Evolutionary conservation across 2,888 invertebrate species (phyloP).

Genomic region (Candidula unifasciata): DNA sequence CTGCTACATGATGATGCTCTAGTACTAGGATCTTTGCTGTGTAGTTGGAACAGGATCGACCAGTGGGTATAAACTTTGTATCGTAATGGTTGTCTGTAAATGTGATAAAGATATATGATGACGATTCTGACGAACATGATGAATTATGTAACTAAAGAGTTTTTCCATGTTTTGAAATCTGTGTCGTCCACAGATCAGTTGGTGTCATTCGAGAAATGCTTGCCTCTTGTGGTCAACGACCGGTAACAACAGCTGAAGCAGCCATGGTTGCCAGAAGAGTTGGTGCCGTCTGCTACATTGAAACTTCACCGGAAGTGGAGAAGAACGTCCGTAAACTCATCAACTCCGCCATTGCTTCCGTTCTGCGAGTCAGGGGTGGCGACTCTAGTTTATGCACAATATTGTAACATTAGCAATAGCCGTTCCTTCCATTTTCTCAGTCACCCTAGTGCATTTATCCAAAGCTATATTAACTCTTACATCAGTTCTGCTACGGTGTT

Average conservation of each 20-base stretch:
- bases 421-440: not conserved
- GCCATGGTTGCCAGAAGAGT: constrained; percentile 59
- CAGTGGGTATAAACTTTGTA: too few relatives aligned
- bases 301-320: constrained; percentile 67
- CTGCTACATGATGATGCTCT: too few relatives aligned
- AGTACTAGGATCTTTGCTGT: too few relatives aligned
- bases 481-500: too few relatives aligned
- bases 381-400: constrained; percentile 28
- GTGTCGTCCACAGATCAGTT: constrained; percentile 45
- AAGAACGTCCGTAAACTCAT: constrained; percentile 63
- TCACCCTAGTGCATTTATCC: too few relatives aligned
- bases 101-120: not conserved
- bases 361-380: constrained; percentile 53
- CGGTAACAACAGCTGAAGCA: constrained; percentile 60
- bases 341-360: constrained; percentile 66
- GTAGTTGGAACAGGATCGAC: too few relatives aligned
- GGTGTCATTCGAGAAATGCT: constrained; percentile 58
- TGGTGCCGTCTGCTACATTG: constrained; percentile 66
- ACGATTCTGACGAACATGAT: not conserved
- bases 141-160: not conserved
- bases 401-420: not conserved
- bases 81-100: not conserved
- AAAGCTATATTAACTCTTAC: too few relatives aligned
- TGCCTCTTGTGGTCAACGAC: constrained; percentile 56
- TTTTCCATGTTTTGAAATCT: too few relatives aligned